phyloP scores from a whole-genome alignment of 2,888 invertebrate genomes.

The Drosophila tanythrix region DNA sequence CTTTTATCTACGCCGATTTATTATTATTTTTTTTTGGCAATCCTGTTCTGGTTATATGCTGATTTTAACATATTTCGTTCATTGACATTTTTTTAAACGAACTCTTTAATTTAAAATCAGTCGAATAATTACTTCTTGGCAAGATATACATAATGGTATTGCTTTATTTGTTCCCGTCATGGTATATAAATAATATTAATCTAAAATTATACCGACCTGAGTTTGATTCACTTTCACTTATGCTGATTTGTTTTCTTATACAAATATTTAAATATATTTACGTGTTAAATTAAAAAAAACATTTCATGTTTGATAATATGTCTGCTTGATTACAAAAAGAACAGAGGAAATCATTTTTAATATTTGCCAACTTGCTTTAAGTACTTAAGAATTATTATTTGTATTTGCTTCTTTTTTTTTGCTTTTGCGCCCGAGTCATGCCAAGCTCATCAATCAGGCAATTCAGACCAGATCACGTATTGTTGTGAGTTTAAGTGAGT shows the following conservation, averaged over 20 bases:
- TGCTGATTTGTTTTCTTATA: background rate
- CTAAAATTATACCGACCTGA: background rate
- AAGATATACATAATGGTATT: background rate
- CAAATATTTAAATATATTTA: background rate
- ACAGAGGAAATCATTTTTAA: conserved; percentile 2
- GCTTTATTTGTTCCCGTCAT: background rate
- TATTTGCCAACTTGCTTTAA: conserved; percentile 2
- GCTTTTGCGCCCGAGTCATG: background rate
- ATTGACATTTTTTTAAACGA: background rate
- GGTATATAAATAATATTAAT: background rate
- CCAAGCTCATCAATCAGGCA: conserved; percentile 58
- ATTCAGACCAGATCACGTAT: conserved; percentile 54
- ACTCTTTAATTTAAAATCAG: background rate
- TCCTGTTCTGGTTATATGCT: background rate
- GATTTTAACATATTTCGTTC: background rate
- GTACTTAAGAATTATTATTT: conserved; percentile 6
- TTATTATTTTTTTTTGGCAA: background rate
- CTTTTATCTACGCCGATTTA: background rate
- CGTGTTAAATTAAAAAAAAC: background rate
- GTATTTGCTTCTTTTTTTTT: background rate
- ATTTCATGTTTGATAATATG: conserved; percentile 7
- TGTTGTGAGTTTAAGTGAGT: conserved; percentile 48
- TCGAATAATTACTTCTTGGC: background rate
- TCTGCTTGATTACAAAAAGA: background rate
- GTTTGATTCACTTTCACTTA: background rate